Percentiles rank a stretch among this genome's conserved stretches.
These are phyloP conservation scores for Etheostoma cragini DNA, from an alignment of 2,113 vertebrate species.

Conservation along the genomic window DNA sequence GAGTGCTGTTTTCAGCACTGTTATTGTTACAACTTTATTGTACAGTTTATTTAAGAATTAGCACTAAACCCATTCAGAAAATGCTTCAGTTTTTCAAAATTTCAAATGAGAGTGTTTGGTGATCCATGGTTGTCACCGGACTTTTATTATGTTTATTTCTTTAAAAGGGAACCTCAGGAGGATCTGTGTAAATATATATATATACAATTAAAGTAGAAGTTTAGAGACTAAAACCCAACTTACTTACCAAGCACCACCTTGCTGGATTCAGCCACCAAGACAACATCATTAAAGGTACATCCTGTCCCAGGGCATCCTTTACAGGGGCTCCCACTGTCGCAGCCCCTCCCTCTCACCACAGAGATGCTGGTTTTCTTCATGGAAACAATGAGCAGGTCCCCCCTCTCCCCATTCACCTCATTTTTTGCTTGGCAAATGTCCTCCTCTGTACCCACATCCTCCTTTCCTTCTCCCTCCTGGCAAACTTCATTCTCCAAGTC, in stretches of 20 bases:
- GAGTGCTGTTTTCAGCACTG: too few relatives aligned
- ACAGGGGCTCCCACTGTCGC: conserved; percentile 29
- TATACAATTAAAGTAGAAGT: background rate
- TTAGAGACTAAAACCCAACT: background rate
- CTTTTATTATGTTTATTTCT: background rate
- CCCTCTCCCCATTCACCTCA: background rate
- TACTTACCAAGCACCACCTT: conserved; percentile 72
- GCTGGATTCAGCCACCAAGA: conserved; percentile 68
- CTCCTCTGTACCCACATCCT: background rate
- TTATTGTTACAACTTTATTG: too few relatives aligned
- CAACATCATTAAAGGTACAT: conserved; percentile 71
- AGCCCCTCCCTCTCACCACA: conserved; percentile 75
- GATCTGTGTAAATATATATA: background rate
- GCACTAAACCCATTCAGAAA: background rate
- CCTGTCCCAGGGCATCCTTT: conserved; percentile 26
- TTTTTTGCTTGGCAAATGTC: background rate
- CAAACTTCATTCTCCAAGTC: background rate
- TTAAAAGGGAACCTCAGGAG: background rate
- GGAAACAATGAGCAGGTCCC: conserved; percentile 70
- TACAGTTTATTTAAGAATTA: background rate
- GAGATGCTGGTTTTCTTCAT: conserved; percentile 77
- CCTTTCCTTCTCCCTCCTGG: background rate
- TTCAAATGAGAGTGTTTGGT: background rate
- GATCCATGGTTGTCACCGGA: background rate
- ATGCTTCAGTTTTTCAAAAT: background rate